Evolutionary conservation across 2,113 vertebrate genomes (phyloP), one percentile per base, ranked within the genome.

Genomic region (Vanacampus margaritifer): DNA sequence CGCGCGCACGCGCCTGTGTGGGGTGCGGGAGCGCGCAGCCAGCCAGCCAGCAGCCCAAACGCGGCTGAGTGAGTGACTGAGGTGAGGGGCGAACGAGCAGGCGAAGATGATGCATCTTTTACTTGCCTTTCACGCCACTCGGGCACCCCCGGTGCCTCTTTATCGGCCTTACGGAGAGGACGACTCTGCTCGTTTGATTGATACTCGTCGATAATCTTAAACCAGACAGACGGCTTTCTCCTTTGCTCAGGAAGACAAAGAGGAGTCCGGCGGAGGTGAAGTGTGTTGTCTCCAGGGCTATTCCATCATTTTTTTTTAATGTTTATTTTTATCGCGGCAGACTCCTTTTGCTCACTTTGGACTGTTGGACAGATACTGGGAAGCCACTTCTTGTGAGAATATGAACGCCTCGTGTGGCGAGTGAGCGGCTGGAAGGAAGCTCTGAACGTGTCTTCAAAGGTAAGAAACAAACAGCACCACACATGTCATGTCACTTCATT

Each of bases 11-110:
- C 71, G 88, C 85, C 11, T 72, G 66, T 13, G 12, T 26, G 54
- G 58, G 13, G 62, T 67, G 26, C 83, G 85, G 65, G 80, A 60
- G 78, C 86, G 86, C 86, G 88, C 88, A 82, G 65, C 79, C 85
- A 78, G 83, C 75, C 79, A 67, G 72, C 73, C 68, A 39, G 63
- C 54, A 75, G 51, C 54, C 73, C 72, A 59, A 61, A 78, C 79
- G 67, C 53, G 53, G 26, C 28, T 10, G 71, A 64, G 39, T 16
- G 39, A 43, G 39, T 16, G 39, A 43, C 39, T 36, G 21, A 60
- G 35, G 58, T 8, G 36, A 60, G 21, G 35, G 2, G 36, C 19
- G 35, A 39, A 10, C 12, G 10, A 56, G 14, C 54, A 39, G 35
- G 23, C 39, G 60, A 26, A 6, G 39, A 62, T 6, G 60, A 62